These are phyloP conservation scores for Peromyscus eremicus DNA, from an alignment of 2,797 vertebrate species.

Conservation along the genomic window DNA sequence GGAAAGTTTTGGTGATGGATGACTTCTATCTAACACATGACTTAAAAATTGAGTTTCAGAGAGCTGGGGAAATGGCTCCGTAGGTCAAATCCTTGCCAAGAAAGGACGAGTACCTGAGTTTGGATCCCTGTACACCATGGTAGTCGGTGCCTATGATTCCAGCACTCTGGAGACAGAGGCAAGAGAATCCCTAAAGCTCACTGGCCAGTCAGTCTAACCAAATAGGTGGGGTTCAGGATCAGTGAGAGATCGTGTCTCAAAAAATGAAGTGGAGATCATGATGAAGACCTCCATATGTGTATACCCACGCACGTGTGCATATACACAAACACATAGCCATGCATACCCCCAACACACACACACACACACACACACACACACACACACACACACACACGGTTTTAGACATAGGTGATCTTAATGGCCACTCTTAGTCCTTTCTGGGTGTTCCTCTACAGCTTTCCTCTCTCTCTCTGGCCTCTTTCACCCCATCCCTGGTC, in stretches of 20 bases:
- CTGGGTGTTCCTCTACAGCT: not conserved
- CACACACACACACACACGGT: not conserved
- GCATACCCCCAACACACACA: not conserved
- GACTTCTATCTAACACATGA: not conserved
- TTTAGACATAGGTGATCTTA: not conserved
- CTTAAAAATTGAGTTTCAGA: slow-evolving; percentile 15
- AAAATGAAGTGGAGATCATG: not conserved
- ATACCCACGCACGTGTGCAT: not conserved
- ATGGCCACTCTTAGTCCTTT: not conserved
- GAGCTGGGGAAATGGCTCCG: not conserved
- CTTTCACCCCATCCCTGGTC: not conserved
- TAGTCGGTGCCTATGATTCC: not conserved
- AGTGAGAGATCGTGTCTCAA: not conserved
- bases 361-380: not conserved
- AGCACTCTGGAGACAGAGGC: not conserved
- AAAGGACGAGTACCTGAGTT: not conserved
- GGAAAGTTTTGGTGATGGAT: not conserved
- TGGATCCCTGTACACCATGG: not conserved
- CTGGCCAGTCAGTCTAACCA: not conserved
- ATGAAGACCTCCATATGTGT: not conserved
- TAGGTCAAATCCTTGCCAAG: not conserved
- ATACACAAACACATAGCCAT: not conserved
- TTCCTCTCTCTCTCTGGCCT: not conserved
- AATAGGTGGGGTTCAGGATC: not conserved
- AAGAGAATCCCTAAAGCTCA: not conserved